phyloP scores from a whole-genome alignment of 2,113 vertebrate species.

The Carollia perspicillata region DNA sequence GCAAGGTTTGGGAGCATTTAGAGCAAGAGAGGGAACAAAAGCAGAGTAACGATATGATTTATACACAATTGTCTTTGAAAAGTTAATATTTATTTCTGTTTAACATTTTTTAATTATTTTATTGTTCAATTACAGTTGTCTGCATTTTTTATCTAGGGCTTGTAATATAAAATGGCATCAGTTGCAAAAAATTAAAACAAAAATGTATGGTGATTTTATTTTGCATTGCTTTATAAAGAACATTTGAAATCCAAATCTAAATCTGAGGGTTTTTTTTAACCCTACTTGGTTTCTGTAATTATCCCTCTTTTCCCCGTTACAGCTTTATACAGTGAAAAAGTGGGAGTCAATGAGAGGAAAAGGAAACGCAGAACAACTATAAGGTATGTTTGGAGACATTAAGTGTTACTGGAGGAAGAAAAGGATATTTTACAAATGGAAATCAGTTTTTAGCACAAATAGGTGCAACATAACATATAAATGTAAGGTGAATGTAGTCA shows the following conservation, averaged over 20 bases:
- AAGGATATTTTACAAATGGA: neutral
- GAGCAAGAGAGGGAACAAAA: neutral
- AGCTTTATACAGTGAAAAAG: conserved; percentile 97
- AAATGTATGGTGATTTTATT: neutral
- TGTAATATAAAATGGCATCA: neutral
- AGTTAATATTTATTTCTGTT: neutral
- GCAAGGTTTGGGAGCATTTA: neutral
- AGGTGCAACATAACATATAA: neutral
- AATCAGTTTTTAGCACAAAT: neutral
- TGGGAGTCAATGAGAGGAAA: conserved; percentile 94
- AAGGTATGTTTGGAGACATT: conserved; percentile 82
- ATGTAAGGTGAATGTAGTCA: neutral
- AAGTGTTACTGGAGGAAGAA: neutral
- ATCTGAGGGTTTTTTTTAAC: neutral
- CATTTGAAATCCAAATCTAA: neutral
- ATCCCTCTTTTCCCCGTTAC: conserved; percentile 33
- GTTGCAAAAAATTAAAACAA: neutral
- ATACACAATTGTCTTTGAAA: neutral
- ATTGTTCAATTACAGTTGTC: too few species aligned
- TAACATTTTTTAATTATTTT: neutral
- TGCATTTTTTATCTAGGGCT: neutral
- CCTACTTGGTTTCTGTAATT: neutral
- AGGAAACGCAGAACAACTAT: conserved; percentile 97
- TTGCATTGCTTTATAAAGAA: neutral
- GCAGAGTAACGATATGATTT: neutral